Base-by-base conservation (phyloP, 2,888 invertebrate genomes). In the Scaptomyza cyrtandrae region DNA sequence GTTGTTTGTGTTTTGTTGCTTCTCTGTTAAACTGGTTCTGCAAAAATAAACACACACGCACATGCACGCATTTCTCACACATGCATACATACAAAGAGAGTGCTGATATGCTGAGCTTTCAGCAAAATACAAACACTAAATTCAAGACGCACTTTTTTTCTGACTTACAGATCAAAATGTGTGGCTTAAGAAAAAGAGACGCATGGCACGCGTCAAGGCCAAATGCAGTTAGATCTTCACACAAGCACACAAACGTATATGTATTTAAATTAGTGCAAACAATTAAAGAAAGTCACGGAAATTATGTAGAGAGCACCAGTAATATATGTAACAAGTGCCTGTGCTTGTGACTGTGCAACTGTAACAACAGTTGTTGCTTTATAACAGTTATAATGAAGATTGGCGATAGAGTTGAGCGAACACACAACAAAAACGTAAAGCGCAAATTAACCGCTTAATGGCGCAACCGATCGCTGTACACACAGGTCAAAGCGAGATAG, bases 1-100 rank as follows among this genome's bases (percentile, higher is more conserved):
- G 41, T 39, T 39, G 13, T 2, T 58, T 60, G 39, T 62, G 13
- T 64, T 50, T 56, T 71, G 53, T 59, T 65, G 45, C 46, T 48
- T 59, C 50, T 66, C 58, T 60, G n/a, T n/a, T 29, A 84, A 83
- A 86, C 86, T 43, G 86, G 83, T 86, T 83, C 71, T 64, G 60
- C 74, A 55, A 43, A 63, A 71, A 66, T 49, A 60, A 74, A 66
- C 56, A 62, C 24, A 59, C 24, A 24, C 24, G 5, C 24, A 19
- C 60, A 56, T 39, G 44, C 52, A 39, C 37, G 29, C 46, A 41
- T 45, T 6, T 31, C 49, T 19, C 39, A 31, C 4, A 13, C 2
- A 49, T 11, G 13, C 10, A 7, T 14, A 63, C 35, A 61, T 45
- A 27, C 19, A 63, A 45, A 59, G 50, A 27, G 27, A 54, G 44